Evolutionary conservation across 2,888 invertebrate species (phyloP).

Genomic region (Neoscelio sp.): DNA sequence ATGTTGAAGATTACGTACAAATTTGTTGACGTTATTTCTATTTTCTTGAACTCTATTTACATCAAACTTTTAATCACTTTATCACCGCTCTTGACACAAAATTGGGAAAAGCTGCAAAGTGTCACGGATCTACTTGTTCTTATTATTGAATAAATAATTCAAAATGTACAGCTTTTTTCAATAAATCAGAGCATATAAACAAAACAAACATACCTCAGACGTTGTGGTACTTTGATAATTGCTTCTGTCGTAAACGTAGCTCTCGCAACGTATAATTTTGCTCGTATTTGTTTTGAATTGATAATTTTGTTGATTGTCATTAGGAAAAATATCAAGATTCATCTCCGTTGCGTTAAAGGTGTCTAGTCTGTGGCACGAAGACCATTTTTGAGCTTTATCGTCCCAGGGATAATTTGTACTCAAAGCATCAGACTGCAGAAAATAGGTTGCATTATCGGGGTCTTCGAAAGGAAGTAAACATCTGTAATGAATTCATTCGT

Average conservation of each 20-base stretch:
- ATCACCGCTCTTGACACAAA: slow-evolving; percentile 36
- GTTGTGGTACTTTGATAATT: slow-evolving; percentile 87
- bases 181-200: not conserved
- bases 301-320: slow-evolving; percentile 49
- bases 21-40: no score
- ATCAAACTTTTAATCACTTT: slow-evolving; percentile 20
- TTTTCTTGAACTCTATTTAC: no score
- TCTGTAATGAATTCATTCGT: slow-evolving; percentile 80
- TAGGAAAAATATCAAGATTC: slow-evolving; percentile 34
- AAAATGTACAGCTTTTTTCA: not conserved
- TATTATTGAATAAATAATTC: slow-evolving; percentile 23
- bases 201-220: slow-evolving; percentile 84
- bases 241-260: slow-evolving; percentile 86
- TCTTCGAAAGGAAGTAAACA: slow-evolving; percentile 86
- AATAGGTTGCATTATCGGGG: slow-evolving; percentile 83
- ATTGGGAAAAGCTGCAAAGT: slow-evolving; percentile 10
- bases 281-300: slow-evolving; percentile 52
- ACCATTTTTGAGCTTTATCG: slow-evolving; percentile 81
- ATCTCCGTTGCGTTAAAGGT: slow-evolving; percentile 13
- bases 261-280: slow-evolving; percentile 82
- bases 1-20: no score
- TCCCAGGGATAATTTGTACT: slow-evolving; percentile 85
- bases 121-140: slow-evolving; percentile 13
- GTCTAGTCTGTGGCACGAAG: slow-evolving; percentile 83
- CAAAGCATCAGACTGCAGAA: slow-evolving; percentile 82